Percentiles rank a stretch among this genome's conserved stretches.
Evolutionary conservation across 2,113 vertebrate species (phyloP).

Genomic region (Myanophis thanlyinensis): DNA sequence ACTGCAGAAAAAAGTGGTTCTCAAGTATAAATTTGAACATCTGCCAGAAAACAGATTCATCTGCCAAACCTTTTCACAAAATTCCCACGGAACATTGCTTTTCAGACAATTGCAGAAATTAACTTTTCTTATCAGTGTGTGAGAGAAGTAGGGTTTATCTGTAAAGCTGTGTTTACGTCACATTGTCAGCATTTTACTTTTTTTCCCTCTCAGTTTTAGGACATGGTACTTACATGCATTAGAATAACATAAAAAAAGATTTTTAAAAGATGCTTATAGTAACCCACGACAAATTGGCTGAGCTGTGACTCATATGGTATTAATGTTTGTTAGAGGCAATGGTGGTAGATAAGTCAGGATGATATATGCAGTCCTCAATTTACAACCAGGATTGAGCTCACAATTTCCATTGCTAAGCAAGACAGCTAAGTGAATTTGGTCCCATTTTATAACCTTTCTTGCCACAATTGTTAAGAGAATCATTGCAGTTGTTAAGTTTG

Average conservation of each 20-base stretch:
- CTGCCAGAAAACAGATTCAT: constrained; percentile 64
- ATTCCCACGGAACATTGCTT: constrained; percentile 48
- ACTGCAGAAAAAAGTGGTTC: constrained; percentile 43
- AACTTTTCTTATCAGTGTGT: constrained; percentile 66
- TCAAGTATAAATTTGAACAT: constrained; percentile 62
- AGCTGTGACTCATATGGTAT: background rate
- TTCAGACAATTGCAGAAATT: constrained; percentile 66
- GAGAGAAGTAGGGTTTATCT: constrained; percentile 53
- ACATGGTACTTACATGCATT: constrained; percentile 45
- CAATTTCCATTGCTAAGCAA: background rate
- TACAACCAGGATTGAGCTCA: background rate
- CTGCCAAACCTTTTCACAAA: constrained; percentile 65
- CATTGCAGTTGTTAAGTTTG: background rate
- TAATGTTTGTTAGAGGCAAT: background rate
- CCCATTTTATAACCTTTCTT: background rate
- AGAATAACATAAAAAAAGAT: constrained; percentile 24
- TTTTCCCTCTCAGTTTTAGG: constrained; percentile 27
- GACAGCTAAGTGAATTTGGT: background rate
- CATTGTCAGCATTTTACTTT: constrained; percentile 48
- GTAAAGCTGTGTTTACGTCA: constrained; percentile 56
- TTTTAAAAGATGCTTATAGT: constrained; percentile 28
- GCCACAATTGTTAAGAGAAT: background rate
- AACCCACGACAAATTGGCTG: background rate
- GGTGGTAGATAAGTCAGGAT: background rate
- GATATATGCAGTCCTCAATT: background rate